Evolutionary conservation across 2,888 invertebrate genomes (phyloP), one percentile per base, ranked within the genome.

Genomic region (Pyrgus malvae): DNA sequence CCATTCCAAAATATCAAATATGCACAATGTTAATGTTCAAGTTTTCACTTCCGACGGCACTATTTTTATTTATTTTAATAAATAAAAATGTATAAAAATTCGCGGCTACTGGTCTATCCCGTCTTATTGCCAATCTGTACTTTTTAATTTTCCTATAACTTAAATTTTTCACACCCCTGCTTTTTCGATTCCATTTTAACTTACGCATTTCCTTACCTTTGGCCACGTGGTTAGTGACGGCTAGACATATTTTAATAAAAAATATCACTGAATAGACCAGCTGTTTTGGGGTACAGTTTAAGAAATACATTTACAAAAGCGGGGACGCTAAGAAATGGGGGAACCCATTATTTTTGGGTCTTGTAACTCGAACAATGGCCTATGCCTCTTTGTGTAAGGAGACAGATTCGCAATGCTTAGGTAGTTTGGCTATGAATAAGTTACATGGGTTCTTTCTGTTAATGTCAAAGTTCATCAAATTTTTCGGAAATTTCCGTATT

Each of bases 401-500:
- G 75, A 80, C 80, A 69, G 69, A 79, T 83, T 82, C 71, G 83
- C 80, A 70, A 79, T 75, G 74, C 74, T 68, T 67, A 65, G 54
- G 65, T 63, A 67, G 50, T 62, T 76, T 76, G 33, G 33, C 44
- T 45, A 69, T 76, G 74, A 77, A 69, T 69, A 67, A 62, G 60
- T 66, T 65, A 73, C 72, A 72, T 66, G 80, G 78, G 77, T 76
- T 62, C 54, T 68, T 69, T 76, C 71, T 75, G 67, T 76, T 64
- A 62, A 65, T 85, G 85, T 85, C 83, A 83, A 80, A 83, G 86
- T 83, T 86, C 83, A 81, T 81, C 74, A 73, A 68, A 62, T 60
- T 58, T 61, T 35, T 38, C 38, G 21, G 9, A 6, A 37, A 45
- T 44, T 38, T n/a, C 6, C 17, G 19, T 31, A 31, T 19, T 5